phyloP scores from a whole-genome alignment of 2,888 invertebrate genomes.

The Corythucha ciliata region DNA sequence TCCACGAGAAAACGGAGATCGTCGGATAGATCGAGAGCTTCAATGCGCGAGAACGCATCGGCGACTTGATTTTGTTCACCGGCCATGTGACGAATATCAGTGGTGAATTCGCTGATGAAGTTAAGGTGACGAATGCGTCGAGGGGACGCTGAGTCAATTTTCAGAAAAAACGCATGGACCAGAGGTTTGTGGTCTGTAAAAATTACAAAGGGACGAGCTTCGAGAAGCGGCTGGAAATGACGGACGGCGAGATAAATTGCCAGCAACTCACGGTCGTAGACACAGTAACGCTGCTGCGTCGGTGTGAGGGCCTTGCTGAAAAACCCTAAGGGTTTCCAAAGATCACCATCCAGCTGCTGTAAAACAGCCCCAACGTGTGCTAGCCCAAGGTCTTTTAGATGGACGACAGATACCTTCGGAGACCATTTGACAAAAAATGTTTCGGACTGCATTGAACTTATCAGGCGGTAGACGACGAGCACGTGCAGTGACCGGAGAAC shows the following conservation, averaged over 20 bases:
- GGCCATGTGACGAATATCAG: conserved; percentile 21
- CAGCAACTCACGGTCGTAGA: conserved; percentile 40
- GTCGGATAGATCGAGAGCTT: too few relatives aligned
- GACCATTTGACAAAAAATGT: conserved; percentile 38
- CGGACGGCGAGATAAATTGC: background rate
- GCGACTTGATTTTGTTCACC: conserved; percentile 34
- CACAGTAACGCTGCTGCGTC: conserved; percentile 39
- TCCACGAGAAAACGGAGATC: too few relatives aligned
- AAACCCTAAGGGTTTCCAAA: conserved; percentile 31
- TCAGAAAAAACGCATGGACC: conserved; percentile 8
- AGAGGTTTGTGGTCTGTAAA: background rate
- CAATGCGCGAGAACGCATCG: conserved; percentile 26
- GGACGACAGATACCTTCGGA: conserved; percentile 41
- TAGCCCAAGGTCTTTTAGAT: conserved; percentile 41
- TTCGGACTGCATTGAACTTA: conserved; percentile 37
- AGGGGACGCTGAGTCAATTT: conserved; percentile 21
- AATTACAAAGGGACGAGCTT: background rate
- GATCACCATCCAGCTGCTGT: conserved; percentile 36
- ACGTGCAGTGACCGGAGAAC: conserved; percentile 37
- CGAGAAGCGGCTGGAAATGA: background rate
- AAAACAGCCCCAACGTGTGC: conserved; percentile 40
- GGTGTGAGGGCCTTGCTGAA: conserved; percentile 30
- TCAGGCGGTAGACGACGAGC: conserved; percentile 32
- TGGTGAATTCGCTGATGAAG: conserved; percentile 24
- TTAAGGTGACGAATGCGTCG: conserved; percentile 16